phyloP scores from a whole-genome alignment of 2,113 vertebrate species.

The Eira barbara region DNA sequence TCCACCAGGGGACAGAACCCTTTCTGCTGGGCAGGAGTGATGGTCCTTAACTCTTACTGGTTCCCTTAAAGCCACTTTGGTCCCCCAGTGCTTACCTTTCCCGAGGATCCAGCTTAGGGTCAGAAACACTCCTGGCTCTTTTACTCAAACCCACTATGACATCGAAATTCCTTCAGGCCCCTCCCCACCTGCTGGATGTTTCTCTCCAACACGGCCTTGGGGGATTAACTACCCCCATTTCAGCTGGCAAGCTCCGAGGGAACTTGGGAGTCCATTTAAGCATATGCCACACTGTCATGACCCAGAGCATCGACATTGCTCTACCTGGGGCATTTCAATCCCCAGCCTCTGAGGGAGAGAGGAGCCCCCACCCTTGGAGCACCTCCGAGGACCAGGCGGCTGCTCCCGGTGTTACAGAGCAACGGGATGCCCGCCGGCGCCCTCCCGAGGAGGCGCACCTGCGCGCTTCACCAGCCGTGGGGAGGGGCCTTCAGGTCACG shows the following conservation, averaged over 20 bases:
- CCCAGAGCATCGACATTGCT: background rate
- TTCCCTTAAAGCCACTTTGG: too few species aligned
- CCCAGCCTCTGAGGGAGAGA: background rate
- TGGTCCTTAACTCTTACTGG: accelerated
- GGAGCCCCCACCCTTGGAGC: background rate
- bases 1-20: background rate
- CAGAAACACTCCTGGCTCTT: too few species aligned
- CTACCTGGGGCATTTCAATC: accelerated
- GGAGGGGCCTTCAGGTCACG: background rate
- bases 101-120: background rate
- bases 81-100: accelerated
- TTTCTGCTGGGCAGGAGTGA: background rate
- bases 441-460: background rate
- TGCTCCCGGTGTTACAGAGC: too few species aligned
- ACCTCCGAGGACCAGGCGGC: accelerated
- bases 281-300: background rate
- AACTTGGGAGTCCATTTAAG: background rate
- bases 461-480: accelerated
- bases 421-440: accelerated
- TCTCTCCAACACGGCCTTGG: accelerated
- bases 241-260: background rate
- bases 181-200: background rate
- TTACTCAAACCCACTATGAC: background rate
- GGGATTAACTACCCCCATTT: accelerated
- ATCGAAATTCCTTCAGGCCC: accelerated